A percentile compares a stretch with the other conserved stretches of the same genome.
These are phyloP conservation scores for Aspidiotus rigidus DNA, from an alignment of 2,888 invertebrate genomes.

Conservation along the genomic window DNA sequence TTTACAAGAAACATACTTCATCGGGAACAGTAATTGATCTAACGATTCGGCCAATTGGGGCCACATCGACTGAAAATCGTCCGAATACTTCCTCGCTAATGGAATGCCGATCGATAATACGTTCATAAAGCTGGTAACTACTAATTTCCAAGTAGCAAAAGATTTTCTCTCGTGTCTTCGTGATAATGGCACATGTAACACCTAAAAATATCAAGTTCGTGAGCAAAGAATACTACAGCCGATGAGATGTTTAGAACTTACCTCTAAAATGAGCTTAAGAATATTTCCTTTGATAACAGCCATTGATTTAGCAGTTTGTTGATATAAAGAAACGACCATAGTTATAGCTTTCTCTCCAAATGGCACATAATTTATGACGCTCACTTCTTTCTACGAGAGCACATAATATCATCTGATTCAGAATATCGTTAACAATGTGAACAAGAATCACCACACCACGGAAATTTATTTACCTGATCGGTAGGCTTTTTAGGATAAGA, in stretches of 20 bases:
- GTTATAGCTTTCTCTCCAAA: conserved; percentile 73
- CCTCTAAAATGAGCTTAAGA: conserved; percentile 58
- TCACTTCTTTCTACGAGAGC: conserved; percentile 55
- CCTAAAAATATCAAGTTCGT: conserved; percentile 44
- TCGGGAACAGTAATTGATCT: conserved; percentile 85
- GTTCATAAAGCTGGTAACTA: conserved; percentile 63
- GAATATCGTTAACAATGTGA: too few relatives aligned
- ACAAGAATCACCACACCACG: too few relatives aligned
- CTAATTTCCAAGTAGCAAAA: conserved; percentile 58
- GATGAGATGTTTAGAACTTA: conserved; percentile 40
- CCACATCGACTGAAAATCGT: conserved; percentile 72
- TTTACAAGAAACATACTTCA: conserved; percentile 49
- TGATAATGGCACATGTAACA: conserved; percentile 62
- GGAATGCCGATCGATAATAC: conserved; percentile 78
- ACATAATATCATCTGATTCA: too few relatives aligned
- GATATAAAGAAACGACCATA: conserved; percentile 65
- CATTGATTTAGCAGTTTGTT: conserved; percentile 59
- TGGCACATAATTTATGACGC: conserved; percentile 72
- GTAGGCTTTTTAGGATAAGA: conserved; percentile 14
- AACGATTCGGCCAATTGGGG: conserved; percentile 71
- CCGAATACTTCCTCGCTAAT: conserved; percentile 66
- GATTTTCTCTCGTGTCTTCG: conserved; percentile 54
- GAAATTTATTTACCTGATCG: conserved; percentile 18
- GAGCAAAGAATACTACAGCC: conserved; percentile 3
- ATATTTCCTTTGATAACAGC: conserved; percentile 64